Evolutionary conservation across 2,113 vertebrate genomes (phyloP).

Genomic region (Xiphorhynchus elegans): DNA sequence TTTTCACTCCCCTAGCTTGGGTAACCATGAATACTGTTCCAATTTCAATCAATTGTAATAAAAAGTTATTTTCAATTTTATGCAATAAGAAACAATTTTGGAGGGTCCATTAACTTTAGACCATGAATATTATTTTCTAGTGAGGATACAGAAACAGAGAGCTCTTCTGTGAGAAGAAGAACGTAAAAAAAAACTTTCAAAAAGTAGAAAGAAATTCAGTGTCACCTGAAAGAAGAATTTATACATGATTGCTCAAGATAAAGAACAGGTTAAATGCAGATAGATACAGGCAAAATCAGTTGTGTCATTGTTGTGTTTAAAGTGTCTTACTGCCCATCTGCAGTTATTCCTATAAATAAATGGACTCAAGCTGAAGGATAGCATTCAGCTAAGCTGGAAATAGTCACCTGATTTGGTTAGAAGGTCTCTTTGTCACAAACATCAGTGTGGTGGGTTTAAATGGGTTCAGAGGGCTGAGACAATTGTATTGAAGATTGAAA

Average conservation of each 20-base stretch:
- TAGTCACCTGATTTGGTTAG: not conserved
- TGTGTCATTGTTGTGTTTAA: not conserved
- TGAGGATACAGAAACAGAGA: not conserved
- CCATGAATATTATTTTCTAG: not conserved
- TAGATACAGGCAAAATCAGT: not conserved
- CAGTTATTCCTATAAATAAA: not conserved
- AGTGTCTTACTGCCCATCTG: not conserved
- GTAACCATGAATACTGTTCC: not conserved
- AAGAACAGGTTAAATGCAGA: not conserved
- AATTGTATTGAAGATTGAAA: not conserved
- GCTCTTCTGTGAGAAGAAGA: not conserved
- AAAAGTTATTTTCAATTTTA: conserved; percentile 18
- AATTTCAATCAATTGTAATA: not conserved
- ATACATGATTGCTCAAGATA: not conserved
- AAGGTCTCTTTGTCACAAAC: not conserved
- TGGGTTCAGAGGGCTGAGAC: not conserved
- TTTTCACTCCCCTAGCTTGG: not conserved
- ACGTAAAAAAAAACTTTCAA: not conserved
- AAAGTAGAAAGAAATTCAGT: not conserved
- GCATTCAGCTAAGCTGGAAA: not conserved
- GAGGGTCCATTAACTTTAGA: not conserved
- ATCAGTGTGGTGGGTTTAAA: not conserved
- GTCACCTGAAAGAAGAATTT: not conserved
- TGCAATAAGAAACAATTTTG: not conserved
- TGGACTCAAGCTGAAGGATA: not conserved